Conservation (phyloP, 92 coral and sea anemone species). For the Isaurus tuberculatus region DNA sequence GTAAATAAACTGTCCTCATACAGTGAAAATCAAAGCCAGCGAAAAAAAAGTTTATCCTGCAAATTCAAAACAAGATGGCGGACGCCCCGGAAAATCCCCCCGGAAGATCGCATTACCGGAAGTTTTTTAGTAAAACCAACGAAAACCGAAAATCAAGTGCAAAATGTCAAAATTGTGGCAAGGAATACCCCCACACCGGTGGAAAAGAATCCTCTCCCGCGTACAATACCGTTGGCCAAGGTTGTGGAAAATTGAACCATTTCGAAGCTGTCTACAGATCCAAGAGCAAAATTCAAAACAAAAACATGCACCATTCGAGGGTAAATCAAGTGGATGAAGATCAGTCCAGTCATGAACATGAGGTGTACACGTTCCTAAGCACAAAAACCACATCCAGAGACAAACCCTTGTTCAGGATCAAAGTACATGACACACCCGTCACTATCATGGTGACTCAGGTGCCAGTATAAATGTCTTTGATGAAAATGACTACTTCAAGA, state of each 20-base stretch:
- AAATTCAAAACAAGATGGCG: no score
- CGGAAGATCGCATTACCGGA: no score
- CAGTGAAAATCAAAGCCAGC: background rate
- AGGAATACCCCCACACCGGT: background rate
- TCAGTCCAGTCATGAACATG: conserved; percentile 45
- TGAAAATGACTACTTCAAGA: no score
- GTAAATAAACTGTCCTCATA: conserved; percentile 34
- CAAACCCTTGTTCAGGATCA: conserved; percentile 45
- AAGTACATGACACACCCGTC: conserved; percentile 28
- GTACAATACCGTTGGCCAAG: conserved; percentile 31
- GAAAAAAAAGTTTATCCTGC: no score
- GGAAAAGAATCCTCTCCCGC: conserved; percentile 11
- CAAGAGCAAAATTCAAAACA: conserved; percentile 11
- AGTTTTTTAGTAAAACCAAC: no score
- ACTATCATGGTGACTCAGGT: no score
- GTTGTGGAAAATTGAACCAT: conserved; percentile 52
- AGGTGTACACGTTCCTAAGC: conserved; percentile 23
- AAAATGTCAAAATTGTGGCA: background rate
- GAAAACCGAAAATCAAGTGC: no score
- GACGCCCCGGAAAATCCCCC: no score
- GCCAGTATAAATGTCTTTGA: no score
- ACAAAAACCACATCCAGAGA: conserved; percentile 19
- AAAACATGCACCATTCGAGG: background rate
- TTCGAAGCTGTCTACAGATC: conserved; percentile 48
- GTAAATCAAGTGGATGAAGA: conserved; percentile 31